These are phyloP conservation scores for Geophilus truncorum DNA, from an alignment of 2,888 invertebrate species.

Conservation along the genomic window DNA sequence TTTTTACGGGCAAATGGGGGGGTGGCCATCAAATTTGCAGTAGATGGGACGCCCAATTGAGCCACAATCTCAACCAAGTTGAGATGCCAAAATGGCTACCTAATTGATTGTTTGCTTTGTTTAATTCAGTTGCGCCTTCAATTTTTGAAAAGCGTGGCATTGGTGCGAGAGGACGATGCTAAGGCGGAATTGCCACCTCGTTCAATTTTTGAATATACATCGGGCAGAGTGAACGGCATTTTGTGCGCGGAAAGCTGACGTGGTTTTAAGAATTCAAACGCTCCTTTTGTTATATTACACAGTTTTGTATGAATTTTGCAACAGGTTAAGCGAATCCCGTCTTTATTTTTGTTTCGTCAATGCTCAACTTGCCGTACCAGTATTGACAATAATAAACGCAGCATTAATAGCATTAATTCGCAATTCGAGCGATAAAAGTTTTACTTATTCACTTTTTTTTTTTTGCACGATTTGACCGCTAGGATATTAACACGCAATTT, in stretches of 20 bases:
- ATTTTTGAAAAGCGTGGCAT: not conserved
- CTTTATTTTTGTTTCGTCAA: not conserved
- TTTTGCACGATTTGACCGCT: too few relatives aligned
- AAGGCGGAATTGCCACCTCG: not conserved
- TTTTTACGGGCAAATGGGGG: too few relatives aligned
- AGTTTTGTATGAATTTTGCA: conserved; percentile 1
- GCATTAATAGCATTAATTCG: too few relatives aligned
- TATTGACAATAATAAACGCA: too few relatives aligned
- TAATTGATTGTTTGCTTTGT: conserved; percentile 20
- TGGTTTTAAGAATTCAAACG: not conserved
- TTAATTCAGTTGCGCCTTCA: conserved; percentile 11
- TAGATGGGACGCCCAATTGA: conserved; percentile 7
- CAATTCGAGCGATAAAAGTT: too few relatives aligned
- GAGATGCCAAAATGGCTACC: conserved; percentile 14
- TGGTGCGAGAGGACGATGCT: not conserved
- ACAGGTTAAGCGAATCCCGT: not conserved
- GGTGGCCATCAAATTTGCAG: not conserved
- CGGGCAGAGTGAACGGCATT: not conserved
- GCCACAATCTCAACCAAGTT: conserved; percentile 6
- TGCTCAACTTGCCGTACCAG: too few relatives aligned
- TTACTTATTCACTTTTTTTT: too few relatives aligned
- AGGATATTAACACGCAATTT: too few relatives aligned
- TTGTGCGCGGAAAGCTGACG: not conserved
- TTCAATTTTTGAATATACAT: not conserved
- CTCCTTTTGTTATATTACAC: not conserved